These are phyloP conservation scores for Tolmerus cingulatus DNA, from an alignment of 2,888 invertebrate species.

Conservation along the genomic window DNA sequence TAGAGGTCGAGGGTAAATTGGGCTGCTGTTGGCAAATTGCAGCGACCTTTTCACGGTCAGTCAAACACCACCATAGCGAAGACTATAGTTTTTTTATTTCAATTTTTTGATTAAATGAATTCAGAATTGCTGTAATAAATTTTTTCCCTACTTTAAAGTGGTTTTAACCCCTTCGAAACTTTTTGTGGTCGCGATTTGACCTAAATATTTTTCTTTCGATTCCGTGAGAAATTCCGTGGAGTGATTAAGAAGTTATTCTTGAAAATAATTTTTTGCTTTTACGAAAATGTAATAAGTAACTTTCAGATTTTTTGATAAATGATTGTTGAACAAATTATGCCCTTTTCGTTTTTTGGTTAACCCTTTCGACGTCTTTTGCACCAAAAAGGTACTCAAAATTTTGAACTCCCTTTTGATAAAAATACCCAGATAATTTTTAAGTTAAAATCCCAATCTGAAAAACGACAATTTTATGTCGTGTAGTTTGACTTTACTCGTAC, in stretches of 20 bases:
- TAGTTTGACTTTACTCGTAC: no score
- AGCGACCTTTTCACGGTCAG: slow-evolving; percentile 41
- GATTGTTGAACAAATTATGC: neutral
- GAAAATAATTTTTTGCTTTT: neutral
- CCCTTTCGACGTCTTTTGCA: neutral
- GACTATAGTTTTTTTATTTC: neutral
- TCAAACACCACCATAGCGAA: neutral
- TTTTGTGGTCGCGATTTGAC: neutral
- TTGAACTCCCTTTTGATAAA: neutral
- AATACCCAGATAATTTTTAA: neutral
- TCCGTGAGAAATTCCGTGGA: slow-evolving; percentile 7
- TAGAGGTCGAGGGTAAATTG: slow-evolving; percentile 43
- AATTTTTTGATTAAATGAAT: neutral
- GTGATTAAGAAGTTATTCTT: neutral
- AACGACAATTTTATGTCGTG: neutral
- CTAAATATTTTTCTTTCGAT: neutral
- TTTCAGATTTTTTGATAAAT: neutral
- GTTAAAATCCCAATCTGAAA: neutral
- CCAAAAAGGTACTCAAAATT: neutral
- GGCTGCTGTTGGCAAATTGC: slow-evolving; percentile 41
- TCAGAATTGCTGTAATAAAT: neutral
- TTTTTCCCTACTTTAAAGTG: neutral
- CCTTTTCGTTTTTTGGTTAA: neutral
- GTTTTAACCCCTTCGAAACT: neutral
- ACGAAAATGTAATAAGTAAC: neutral